Evolutionary conservation across 2,888 invertebrate genomes (phyloP), one percentile per base, ranked within the genome.

Genomic region (Hemaris fuciformis): DNA sequence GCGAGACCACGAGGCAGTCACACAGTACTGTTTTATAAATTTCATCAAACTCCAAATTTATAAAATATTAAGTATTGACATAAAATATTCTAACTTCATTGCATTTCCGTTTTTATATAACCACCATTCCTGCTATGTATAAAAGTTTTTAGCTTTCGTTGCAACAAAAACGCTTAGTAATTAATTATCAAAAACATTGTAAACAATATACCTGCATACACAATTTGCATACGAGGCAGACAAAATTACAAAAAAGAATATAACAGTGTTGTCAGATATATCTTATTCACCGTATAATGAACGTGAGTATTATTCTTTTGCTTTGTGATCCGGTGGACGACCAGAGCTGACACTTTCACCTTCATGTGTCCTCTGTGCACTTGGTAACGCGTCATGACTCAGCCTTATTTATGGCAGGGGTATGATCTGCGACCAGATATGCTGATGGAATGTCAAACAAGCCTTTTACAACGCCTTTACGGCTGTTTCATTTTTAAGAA

Each of bases 341-440:
- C 65, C 69, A 71, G 69, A 70, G 69, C 70, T 64, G 23, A 60
- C 60, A 25, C 23, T 53, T 68, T 74, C 76, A 82, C 84, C 84
- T 84, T 77, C 68, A 72, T 57, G 57, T 66, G 80, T 72, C 81
- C 81, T 78, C 48, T 18, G 20, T 34, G 25, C 48, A 48, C 53
- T 60, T 25, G 48, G 8, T 31, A 27, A 53, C 23, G 48, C 13
- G 25, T 60, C 38, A 68, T 81, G 81, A 82, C 67, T 82, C 80
- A 80, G 66, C 67, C 64, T 66, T 70, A 75, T 75, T 75, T 70
- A 71, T 64, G 70, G 67, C 45, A 57, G 60, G 62, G 66, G n/a
- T 48, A 69, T 72, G 66, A 72, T 69, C 70, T 72, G 64, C 22
- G 59, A 38, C 68, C 67, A 67, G 66, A 66, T 65, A 72, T 70